Evolutionary conservation across 2,797 vertebrate genomes (phyloP), one percentile per base, ranked within the genome.

Genomic region (Thripadectes ignobilis): DNA sequence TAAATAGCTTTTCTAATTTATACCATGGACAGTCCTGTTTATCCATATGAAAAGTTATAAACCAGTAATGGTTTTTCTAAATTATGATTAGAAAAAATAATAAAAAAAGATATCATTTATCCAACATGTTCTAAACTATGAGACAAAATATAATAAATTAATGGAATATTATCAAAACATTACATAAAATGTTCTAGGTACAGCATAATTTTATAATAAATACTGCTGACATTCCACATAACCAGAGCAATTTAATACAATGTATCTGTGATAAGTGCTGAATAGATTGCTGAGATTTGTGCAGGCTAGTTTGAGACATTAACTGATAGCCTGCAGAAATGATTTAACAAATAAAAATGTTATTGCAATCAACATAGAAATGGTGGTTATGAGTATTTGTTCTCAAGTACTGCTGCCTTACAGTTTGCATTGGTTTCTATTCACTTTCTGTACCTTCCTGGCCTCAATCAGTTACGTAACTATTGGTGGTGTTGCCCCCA

Each of bases 161-260:
- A 74, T 68, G 27, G 38, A 63, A 6, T 66, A 38, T 69, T 86
- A 81, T 13, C 4, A 90, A 91, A 84, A 63, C 7, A 36, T 66
- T 69, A 77, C 12, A 17, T 34, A 57, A 87, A 94, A 78, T 3
- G 2, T 36, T 72, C 12, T 58, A 71, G 36, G 30, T 62, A 81
- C 29, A 52, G 30, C 27, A 24, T 39, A 78, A 73, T 83, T 90
- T 78, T 78, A 23, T 41, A 89, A 85, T 81, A 78, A 91, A 84
- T 73, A 74, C 16, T 73, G 54, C 36, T 58, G 54, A 51, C 43
- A 66, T 46, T 65, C 59, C 36, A 57, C 34, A 94, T 81, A 75
- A 75, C 34, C 34, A 54, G 14, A 48, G 9, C 10, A 80, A 74
- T 84, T 71, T 71, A 72, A 84, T 48, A 51, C 52, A 80, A 74